Conservation (phyloP, 2,888 invertebrate genomes). For the Clusia tigrina region DNA sequence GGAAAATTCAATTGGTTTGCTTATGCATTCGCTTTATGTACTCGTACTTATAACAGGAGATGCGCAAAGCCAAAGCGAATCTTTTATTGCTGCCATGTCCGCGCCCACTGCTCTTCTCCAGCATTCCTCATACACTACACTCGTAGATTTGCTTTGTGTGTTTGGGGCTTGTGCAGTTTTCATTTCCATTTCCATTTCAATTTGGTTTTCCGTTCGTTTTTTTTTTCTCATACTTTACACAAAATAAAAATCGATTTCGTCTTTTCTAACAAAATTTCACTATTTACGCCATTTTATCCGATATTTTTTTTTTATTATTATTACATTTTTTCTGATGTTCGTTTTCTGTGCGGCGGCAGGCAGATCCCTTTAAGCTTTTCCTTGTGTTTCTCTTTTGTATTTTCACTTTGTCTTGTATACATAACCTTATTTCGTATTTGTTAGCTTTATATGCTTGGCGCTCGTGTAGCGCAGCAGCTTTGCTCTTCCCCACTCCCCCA, state of each 20-base stretch:
- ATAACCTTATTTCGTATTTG: constrained; percentile 57
- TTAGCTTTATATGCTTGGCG: constrained; percentile 5
- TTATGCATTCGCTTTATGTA: not conserved
- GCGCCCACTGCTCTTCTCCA: too few species aligned
- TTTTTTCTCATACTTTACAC: not conserved
- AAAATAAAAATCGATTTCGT: constrained; percentile 47
- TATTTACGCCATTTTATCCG: constrained; percentile 39
- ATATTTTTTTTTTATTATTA: not conserved
- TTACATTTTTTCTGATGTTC: not conserved
- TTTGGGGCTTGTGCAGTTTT: too few species aligned
- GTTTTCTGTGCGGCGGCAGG: not conserved
- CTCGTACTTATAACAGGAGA: too few species aligned
- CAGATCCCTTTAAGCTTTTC: not conserved
- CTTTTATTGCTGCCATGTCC: not conserved
- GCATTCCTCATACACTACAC: too few species aligned
- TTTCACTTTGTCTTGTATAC: constrained; percentile 45
- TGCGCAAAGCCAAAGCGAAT: not conserved
- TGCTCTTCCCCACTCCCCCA: constrained; percentile 14
- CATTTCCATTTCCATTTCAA: too few species aligned
- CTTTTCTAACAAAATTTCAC: constrained; percentile 33
- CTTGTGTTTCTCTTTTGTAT: not conserved
- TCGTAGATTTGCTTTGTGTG: too few species aligned
- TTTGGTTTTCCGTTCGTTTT: not conserved
- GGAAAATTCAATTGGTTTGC: not conserved
- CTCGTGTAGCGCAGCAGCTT: constrained; percentile 23